A percentile compares a stretch with the other conserved stretches of the same genome.
phyloP scores from a whole-genome alignment of 2,888 invertebrate species.

The Ashinkailepas kermadecensis region DNA sequence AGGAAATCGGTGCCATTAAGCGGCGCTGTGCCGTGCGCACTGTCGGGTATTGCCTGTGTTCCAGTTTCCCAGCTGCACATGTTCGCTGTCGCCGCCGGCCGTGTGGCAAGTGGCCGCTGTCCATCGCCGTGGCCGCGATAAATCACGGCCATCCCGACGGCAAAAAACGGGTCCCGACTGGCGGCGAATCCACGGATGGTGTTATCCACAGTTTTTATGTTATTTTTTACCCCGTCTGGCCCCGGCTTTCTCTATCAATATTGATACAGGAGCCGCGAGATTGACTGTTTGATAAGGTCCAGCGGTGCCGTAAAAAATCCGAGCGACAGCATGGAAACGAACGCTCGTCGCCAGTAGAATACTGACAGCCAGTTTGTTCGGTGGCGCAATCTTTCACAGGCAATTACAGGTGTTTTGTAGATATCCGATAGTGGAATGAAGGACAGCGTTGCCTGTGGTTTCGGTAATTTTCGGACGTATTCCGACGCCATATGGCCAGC shows the following conservation, averaged over 20 bases:
- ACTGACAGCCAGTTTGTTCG: not conserved
- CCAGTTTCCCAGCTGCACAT: too few relatives aligned
- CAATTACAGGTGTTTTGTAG: constrained; percentile 13
- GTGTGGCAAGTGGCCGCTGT: not conserved
- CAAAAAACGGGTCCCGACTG: not conserved
- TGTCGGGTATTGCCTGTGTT: too few relatives aligned
- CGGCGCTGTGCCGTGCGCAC: too few relatives aligned
- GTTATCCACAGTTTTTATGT: not conserved
- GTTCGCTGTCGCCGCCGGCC: not conserved
- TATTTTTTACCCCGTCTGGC: not conserved
- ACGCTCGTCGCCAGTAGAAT: not conserved
- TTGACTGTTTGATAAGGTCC: not conserved
- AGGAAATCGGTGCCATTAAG: too few relatives aligned
- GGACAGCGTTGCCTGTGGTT: not conserved
- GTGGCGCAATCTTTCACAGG: not conserved
- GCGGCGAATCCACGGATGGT: not conserved
- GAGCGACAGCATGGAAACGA: constrained; percentile 6
- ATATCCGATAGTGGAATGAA: not conserved
- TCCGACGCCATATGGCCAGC: too few relatives aligned
- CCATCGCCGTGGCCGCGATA: not conserved
- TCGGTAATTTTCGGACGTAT: not conserved
- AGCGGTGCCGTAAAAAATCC: constrained; percentile 2
- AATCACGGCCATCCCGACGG: not conserved
- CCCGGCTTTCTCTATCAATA: constrained; percentile 12
- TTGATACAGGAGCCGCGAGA: not conserved